These are phyloP conservation scores for Chymomyza caudatula DNA, from an alignment of 2,888 invertebrate species.

Conservation along the genomic window DNA sequence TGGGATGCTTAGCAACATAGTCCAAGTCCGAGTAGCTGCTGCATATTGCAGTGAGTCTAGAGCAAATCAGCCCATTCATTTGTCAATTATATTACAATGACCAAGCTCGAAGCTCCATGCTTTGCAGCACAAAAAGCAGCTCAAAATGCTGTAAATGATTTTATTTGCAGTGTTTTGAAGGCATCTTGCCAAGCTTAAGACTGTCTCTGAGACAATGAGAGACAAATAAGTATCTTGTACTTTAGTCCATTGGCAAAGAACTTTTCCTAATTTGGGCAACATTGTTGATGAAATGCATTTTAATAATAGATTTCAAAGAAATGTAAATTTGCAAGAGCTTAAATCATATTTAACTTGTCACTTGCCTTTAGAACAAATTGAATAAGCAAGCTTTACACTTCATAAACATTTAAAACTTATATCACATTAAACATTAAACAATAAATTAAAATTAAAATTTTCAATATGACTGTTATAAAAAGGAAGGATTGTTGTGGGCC, in stretches of 20 bases:
- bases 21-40: background rate
- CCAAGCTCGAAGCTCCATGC: background rate
- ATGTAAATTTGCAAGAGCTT: too few species aligned
- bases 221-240: background rate
- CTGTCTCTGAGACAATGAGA: background rate
- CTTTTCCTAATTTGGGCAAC: background rate
- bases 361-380: too few species aligned
- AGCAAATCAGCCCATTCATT: constrained; percentile 62
- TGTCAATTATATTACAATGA: constrained; percentile 63
- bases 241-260: background rate
- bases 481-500: background rate
- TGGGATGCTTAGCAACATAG: background rate
- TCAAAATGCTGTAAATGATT: background rate
- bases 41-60: background rate
- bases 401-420: background rate
- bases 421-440: background rate
- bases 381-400: background rate
- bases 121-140: background rate
- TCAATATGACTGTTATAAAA: background rate
- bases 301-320: background rate
- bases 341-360: background rate
- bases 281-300: background rate
- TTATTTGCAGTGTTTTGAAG: background rate
- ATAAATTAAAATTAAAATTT: background rate
- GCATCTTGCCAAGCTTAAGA: background rate